Evolutionary conservation across 2,113 vertebrate genomes (phyloP), one percentile per base, ranked within the genome.

Genomic region (Rana temporaria): DNA sequence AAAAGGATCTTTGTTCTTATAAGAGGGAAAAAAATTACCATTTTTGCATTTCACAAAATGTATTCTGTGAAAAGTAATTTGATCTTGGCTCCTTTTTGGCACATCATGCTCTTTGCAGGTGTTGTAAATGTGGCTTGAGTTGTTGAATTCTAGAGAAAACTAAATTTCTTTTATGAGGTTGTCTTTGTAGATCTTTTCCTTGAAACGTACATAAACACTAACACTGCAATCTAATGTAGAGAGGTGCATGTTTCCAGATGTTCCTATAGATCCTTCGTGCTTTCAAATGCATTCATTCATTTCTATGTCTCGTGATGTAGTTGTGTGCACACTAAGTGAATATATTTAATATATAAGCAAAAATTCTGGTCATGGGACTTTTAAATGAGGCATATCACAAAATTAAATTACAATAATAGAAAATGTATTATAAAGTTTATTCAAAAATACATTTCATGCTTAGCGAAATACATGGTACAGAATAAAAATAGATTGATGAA

Each of bases 1-100:
- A 89, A 86, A 62, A 86, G 84, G 79, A 85, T 85, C 87, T 91
- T 92, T 92, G 89, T 91, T 90, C 85, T 86, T 65, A 68, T 60
- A 57, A 32, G 56, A 20, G 30, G 42, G 30, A 75, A 74, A 17
- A 86, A 87, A 0, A 0, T 82, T 89, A 84, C 72, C 86, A 87
- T 81, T 89, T 88, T 84, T 86, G 42, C 83, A 84, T 84, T 87
- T 88, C 30, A 86, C 79, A 85, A 88, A 88, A 89, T 88, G 73
- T 86, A 87, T 89, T 87, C 74, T 87, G 85, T 88, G 85, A 88
- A 89, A 87, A 55, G 87, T 90, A 91, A 91, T 66, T 82, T 76
- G 86, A 89, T 88, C 86, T 82, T 86, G 75, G 85, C 87, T 88
- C 79, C 85, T 88, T 55, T 85, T 85, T 91, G 88, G 88, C 86